These are phyloP conservation scores for Drymodes brunneopygia DNA, from an alignment of 2,113 vertebrate species.

Conservation along the genomic window DNA sequence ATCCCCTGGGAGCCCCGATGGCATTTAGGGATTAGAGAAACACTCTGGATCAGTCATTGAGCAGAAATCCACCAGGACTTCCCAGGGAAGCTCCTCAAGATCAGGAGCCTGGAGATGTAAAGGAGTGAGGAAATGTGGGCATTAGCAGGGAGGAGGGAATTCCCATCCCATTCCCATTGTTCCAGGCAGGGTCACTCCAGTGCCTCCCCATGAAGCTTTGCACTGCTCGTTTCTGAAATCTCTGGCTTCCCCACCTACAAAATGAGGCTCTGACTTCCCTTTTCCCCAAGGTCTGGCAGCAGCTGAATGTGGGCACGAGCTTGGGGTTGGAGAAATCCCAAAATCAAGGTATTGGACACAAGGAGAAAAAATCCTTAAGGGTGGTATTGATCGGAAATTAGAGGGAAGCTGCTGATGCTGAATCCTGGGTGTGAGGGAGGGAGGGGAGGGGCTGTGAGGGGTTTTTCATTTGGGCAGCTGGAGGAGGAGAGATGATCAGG, in stretches of 20 bases:
- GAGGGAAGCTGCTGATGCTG: neutral
- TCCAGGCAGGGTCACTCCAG: fast-evolving
- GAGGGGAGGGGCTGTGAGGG: neutral
- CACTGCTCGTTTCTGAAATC: neutral
- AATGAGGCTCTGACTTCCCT: neutral
- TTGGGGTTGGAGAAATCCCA: neutral
- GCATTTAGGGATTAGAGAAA: neutral
- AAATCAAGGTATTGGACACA: neutral
- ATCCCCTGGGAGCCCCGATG: neutral
- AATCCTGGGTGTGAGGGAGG: neutral
- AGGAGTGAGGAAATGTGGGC: neutral
- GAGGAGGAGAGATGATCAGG: neutral
- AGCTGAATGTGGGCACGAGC: neutral
- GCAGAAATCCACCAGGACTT: neutral
- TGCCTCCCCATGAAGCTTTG: neutral
- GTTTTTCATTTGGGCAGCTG: neutral
- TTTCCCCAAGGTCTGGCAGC: neutral
- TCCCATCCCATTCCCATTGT: neutral
- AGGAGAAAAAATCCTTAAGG: neutral
- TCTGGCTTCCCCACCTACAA: neutral
- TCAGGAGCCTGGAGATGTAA: neutral
- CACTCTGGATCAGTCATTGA: neutral
- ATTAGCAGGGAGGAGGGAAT: neutral
- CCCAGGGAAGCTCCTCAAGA: neutral
- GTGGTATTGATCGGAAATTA: neutral